Evolutionary conservation across 2,888 invertebrate genomes (phyloP).

Genomic region (Polyploca ridens): DNA sequence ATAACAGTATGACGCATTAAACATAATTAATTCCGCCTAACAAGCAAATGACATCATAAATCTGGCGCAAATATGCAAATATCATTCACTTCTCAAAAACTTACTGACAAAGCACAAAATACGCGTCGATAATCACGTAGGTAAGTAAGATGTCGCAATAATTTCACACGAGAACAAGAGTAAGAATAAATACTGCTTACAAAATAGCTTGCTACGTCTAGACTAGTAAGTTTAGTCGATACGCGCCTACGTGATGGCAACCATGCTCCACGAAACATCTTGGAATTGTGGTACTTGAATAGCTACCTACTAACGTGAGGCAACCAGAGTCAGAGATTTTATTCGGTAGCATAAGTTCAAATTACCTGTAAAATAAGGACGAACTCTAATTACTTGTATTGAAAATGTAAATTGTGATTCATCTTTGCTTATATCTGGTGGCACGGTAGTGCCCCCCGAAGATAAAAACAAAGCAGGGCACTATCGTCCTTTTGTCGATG

Average conservation of each 20-base stretch:
- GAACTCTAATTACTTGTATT: too few relatives aligned
- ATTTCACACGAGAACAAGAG: neutral
- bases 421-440: too few relatives aligned
- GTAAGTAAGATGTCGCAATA: neutral
- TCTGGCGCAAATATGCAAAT: neutral
- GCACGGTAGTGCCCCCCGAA: too few relatives aligned
- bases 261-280: neutral
- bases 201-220: neutral
- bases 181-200: neutral
- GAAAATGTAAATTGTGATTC: too few relatives aligned
- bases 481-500: too few relatives aligned
- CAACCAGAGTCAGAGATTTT: too few relatives aligned
- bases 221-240: neutral
- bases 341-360: too few relatives aligned
- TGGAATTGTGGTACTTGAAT: too few relatives aligned
- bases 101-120: neutral
- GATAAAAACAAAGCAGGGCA: too few relatives aligned
- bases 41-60: neutral
- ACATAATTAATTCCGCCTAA: neutral
- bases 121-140: neutral
- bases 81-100: constrained; percentile 2
- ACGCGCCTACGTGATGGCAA: neutral
- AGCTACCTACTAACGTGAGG: too few relatives aligned
- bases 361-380: too few relatives aligned
- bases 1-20: too few relatives aligned